phyloP scores from a whole-genome alignment of 1,140 invertebrate species.

The Drosophila takahashii region DNA sequence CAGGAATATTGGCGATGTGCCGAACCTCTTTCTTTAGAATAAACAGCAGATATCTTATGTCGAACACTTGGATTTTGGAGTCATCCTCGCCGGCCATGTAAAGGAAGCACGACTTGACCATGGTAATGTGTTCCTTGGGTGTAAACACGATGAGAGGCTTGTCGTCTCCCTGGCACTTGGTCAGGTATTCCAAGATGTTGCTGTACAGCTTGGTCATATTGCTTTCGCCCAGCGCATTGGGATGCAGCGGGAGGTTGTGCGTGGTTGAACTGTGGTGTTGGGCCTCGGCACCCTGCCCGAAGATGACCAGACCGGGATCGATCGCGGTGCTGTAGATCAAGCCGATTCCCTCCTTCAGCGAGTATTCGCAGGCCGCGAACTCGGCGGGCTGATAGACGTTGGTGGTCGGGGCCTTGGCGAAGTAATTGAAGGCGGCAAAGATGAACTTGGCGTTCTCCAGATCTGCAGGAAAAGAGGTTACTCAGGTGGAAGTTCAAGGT shows the following conservation, averaged over 20 bases:
- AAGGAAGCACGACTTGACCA: conserved; percentile 63
- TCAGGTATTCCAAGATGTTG: conserved; percentile 55
- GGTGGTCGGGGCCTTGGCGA: conserved; percentile 40
- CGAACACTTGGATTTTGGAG: conserved; percentile 46
- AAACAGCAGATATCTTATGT: conserved; percentile 73
- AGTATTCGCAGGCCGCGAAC: conserved; percentile 63
- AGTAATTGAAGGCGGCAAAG: conserved; percentile 72
- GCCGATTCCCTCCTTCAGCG: conserved; percentile 56
- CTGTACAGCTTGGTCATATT: conserved; percentile 61
- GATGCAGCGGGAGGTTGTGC: conserved; percentile 70
- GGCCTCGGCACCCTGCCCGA: conserved; percentile 63
- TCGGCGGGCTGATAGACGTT: conserved; percentile 74
- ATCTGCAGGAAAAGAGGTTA: conserved; percentile 25
- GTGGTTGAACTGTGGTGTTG: conserved; percentile 47
- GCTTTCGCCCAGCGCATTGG: conserved; percentile 65
- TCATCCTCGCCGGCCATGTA: conserved; percentile 46
- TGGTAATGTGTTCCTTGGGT: conserved; percentile 35
- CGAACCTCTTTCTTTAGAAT: conserved; percentile 60
- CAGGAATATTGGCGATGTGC: conserved; percentile 34
- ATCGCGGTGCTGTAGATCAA: conserved; percentile 62
- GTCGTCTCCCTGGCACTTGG: conserved; percentile 12
- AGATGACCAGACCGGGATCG: conserved; percentile 66
- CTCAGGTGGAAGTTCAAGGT: not conserved
- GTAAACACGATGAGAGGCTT: conserved; percentile 61
- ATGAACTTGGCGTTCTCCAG: conserved; percentile 52